A percentile compares a stretch with the other conserved stretches of the same genome.
phyloP scores from a whole-genome alignment of 2,797 vertebrate genomes.

The Psittacula derbiana region DNA sequence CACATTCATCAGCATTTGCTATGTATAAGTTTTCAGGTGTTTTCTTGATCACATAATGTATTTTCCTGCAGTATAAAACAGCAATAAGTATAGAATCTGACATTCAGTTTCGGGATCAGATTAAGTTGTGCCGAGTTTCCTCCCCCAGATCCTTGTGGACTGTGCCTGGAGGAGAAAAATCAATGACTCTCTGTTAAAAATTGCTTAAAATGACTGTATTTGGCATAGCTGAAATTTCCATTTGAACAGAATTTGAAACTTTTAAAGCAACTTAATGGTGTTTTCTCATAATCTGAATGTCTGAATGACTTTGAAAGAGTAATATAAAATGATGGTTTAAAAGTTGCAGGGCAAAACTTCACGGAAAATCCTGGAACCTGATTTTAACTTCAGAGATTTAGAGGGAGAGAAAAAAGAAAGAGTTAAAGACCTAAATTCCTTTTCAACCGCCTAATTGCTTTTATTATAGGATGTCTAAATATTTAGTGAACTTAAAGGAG shows the following conservation, averaged over 20 bases:
- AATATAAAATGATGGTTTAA: background rate
- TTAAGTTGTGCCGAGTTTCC: background rate
- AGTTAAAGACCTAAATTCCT: background rate
- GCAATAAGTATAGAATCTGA: background rate
- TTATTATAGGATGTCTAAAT: background rate
- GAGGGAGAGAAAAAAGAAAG: background rate
- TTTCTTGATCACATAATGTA: background rate
- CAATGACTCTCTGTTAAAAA: background rate
- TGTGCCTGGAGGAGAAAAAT: background rate
- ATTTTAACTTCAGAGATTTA: background rate
- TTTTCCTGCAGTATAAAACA: background rate
- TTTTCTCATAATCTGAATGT: background rate
- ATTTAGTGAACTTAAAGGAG: background rate
- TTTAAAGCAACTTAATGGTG: background rate
- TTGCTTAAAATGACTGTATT: conserved; percentile 13
- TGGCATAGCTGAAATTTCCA: background rate
- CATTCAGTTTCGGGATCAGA: conserved; percentile 8
- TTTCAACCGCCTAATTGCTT: background rate
- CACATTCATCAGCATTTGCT: background rate
- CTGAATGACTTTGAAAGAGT: background rate
- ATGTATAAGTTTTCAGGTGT: background rate
- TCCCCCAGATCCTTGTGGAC: background rate
- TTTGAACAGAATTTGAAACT: conserved; percentile 4
- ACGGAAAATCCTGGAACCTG: background rate
- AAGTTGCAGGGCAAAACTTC: background rate